A percentile compares a stretch with the other conserved stretches of the same genome.
Conservation (phyloP, 2,888 invertebrate species). For the Epistrophe eligans region DNA sequence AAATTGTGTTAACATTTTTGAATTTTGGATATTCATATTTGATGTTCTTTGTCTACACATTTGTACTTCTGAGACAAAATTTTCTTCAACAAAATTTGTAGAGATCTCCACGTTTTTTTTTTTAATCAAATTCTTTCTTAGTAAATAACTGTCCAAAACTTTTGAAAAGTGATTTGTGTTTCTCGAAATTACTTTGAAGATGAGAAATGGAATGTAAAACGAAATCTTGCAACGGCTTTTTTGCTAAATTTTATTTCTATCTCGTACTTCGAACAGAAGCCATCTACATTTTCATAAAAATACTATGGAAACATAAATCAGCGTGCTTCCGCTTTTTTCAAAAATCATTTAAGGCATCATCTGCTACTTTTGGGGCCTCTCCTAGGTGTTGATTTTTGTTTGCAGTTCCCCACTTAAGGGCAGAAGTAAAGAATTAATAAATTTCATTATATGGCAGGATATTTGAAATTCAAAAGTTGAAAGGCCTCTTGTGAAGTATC, state of each 20-base stretch:
- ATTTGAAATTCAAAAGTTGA: neutral
- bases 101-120: too few relatives aligned
- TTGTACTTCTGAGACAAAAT: too few relatives aligned
- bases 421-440: too few relatives aligned
- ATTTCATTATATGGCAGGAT: too few relatives aligned
- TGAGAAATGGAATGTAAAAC: neutral
- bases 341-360: neutral
- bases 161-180: neutral
- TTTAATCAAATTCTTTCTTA: neutral
- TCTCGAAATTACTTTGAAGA: neutral
- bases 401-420: too few relatives aligned
- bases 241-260: neutral
- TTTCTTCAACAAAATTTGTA: too few relatives aligned
- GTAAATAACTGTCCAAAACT: conserved; percentile 1
- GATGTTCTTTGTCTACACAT: too few relatives aligned
- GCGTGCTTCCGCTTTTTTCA: neutral
- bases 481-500: neutral
- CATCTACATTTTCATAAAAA: neutral
- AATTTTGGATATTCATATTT: too few relatives aligned
- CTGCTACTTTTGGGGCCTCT: neutral
- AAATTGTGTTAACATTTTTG: too few relatives aligned
- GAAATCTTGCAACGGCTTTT: neutral
- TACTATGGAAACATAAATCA: neutral
- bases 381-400: neutral
- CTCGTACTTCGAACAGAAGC: neutral